Evolutionary conservation across 2,888 invertebrate species (phyloP), one percentile per base, ranked within the genome.

Genomic region (Hydroisotoma schaefferi): DNA sequence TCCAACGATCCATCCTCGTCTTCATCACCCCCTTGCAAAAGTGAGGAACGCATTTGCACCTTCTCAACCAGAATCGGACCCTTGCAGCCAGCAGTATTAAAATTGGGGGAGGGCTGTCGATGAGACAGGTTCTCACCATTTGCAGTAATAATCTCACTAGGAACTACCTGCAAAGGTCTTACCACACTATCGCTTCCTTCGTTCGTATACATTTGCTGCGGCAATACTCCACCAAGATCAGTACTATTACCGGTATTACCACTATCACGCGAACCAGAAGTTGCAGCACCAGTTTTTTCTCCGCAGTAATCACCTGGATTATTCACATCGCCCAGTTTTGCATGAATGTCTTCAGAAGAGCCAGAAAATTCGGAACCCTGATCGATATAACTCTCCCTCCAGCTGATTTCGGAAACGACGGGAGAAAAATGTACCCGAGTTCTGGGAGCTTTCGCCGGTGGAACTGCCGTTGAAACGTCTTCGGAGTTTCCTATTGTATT

Each of bases 331-430:
- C 62, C 67, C 18, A 67, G 47, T 54, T 61, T 62, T 2, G 64
- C 61, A 48, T 25, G 63, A 57, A 40, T 10, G 59, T 68, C 68
- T 23, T 69, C 67, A 1, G 68, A 61, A 22, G 69, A 69, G 5
- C 63, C 67, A 6, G 69, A 68, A 55, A 55, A 64, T 37, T 70
- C 69, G 20, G 68, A 68, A 38, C 66, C 62, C 54, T 68, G 70
- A 51, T 72, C 72, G 53, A 68, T 71, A 60, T 72, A 72, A 52
- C 69, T 71, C 55, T 68, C 68, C 20, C 68, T 53, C 68, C 68
- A 68, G 40, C 61, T 66, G 60, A 66, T 66, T 56, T 66, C 66
- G 25, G 69, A 68, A 18, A 72, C 71, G 18, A 72, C 70, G 27
- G 72, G 72, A 57, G 63, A 64, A 43, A 72, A 72, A 53, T 69